These are phyloP conservation scores for Dicerorhinus sumatrensis DNA, from an alignment of 2,113 vertebrate species.

Conservation along the genomic window DNA sequence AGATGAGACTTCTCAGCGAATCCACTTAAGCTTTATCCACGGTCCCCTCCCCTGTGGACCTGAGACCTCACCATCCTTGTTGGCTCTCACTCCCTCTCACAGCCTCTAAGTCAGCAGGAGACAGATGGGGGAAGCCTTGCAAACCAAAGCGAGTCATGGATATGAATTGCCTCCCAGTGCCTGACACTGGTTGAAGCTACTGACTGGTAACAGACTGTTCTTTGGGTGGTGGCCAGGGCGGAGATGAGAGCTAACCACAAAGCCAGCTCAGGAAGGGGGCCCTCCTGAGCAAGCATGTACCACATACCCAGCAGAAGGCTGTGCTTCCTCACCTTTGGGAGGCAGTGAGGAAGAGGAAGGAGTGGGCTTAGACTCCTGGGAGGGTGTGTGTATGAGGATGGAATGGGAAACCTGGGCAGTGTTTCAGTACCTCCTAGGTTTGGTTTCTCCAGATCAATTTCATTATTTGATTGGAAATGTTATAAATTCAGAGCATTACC, in stretches of 20 bases:
- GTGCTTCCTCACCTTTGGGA: background rate
- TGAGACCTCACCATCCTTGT: background rate
- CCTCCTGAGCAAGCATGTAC: background rate
- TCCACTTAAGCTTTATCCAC: background rate
- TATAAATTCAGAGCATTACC: background rate
- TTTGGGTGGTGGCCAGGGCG: background rate
- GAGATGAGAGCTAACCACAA: background rate
- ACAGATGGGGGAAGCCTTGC: background rate
- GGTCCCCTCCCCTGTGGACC: too few species aligned
- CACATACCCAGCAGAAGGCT: background rate
- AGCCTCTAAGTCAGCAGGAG: background rate
- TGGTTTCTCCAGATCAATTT: background rate
- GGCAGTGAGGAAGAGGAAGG: background rate
- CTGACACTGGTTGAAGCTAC: background rate
- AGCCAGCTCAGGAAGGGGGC: background rate
- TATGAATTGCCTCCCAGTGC: background rate
- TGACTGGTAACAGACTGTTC: background rate
- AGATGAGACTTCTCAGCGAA: background rate
- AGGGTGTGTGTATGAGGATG: background rate
- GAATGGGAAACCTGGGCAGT: background rate
- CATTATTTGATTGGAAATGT: slow-evolving; percentile 25
- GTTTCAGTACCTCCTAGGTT: background rate
- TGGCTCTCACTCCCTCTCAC: background rate
- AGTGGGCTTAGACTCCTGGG: background rate
- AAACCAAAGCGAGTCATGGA: background rate